Evolutionary conservation across 2,888 invertebrate genomes (phyloP).

Genomic region (Philonicus albiceps): DNA sequence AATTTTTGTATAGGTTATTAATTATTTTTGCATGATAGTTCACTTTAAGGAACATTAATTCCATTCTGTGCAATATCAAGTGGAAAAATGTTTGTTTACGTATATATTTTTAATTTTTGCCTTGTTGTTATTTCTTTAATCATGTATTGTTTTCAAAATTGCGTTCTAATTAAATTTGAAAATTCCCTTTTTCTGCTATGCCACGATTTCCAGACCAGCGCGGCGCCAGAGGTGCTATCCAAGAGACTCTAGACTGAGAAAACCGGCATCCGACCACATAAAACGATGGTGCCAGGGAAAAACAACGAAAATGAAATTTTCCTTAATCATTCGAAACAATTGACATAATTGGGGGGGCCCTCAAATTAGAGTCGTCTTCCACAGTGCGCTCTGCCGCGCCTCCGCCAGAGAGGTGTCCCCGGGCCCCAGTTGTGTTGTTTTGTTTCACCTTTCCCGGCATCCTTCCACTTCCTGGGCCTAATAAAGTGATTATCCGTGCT

Average conservation of each 20-base stretch:
- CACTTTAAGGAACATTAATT: too few species aligned
- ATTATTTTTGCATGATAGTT: too few species aligned
- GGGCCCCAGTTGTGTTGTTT: neutral
- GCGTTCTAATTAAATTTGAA: neutral
- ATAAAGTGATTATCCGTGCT: conserved; percentile 35
- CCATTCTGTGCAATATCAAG: too few species aligned
- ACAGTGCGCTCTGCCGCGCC: neutral
- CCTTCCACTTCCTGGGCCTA: conserved; percentile 30
- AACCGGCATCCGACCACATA: neutral
- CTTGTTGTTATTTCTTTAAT: neutral
- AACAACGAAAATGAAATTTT: conserved; percentile 38
- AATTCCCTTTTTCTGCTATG: neutral
- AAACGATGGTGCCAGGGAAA: neutral
- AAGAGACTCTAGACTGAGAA: neutral
- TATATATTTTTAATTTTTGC: neutral
- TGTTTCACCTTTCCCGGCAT: neutral
- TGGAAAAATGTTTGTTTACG: too few species aligned
- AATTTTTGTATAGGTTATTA: too few species aligned
- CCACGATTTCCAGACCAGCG: neutral
- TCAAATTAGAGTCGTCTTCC: conserved; percentile 31
- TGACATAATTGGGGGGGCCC: conserved; percentile 31
- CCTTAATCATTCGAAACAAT: conserved; percentile 36
- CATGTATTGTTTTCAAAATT: neutral
- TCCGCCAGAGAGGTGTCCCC: neutral
- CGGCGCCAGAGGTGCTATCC: neutral